phyloP scores from a whole-genome alignment of 92 coral and sea anemone genomes.

The Pocillopora meandrina region DNA sequence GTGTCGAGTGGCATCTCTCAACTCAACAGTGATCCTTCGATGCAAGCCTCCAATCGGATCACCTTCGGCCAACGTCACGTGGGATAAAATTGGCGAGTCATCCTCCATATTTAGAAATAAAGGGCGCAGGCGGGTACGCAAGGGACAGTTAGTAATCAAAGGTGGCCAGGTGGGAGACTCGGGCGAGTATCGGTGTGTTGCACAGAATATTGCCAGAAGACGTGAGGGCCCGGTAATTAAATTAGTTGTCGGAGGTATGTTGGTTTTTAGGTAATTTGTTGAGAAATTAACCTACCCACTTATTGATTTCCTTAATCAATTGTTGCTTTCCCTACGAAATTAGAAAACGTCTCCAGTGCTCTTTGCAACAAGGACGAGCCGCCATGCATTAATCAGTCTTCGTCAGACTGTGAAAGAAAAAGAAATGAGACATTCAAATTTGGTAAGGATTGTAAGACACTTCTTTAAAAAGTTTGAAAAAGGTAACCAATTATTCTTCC shows the following conservation, averaged over 20 bases:
- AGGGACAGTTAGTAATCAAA: not conserved
- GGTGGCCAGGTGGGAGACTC: not conserved
- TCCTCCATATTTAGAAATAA: not conserved
- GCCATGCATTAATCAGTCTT: not conserved
- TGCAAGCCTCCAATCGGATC: conserved; percentile 24
- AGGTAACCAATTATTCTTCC: not conserved
- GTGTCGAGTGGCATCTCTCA: not conserved
- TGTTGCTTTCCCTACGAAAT: not conserved
- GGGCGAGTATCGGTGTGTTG: conserved; percentile 33
- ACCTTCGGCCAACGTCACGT: conserved; percentile 21
- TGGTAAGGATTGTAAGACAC: not conserved
- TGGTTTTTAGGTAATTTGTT: not conserved
- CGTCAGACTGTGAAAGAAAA: not conserved
- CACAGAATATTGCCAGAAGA: conserved; percentile 19
- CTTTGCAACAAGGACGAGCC: not conserved
- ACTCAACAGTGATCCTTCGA: not conserved
- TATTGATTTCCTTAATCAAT: not conserved
- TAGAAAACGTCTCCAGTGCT: not conserved
- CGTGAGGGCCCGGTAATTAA: conserved; percentile 25
- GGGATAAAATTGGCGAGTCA: conserved; percentile 17
- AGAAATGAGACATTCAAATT: not conserved
- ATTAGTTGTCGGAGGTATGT: conserved; percentile 17
- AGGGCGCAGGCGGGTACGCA: not conserved
- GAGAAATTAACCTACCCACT: too few species aligned
- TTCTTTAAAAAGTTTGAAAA: not conserved